These are phyloP conservation scores for Argyrosomus regius DNA, from an alignment of 2,797 vertebrate species.

Conservation along the genomic window DNA sequence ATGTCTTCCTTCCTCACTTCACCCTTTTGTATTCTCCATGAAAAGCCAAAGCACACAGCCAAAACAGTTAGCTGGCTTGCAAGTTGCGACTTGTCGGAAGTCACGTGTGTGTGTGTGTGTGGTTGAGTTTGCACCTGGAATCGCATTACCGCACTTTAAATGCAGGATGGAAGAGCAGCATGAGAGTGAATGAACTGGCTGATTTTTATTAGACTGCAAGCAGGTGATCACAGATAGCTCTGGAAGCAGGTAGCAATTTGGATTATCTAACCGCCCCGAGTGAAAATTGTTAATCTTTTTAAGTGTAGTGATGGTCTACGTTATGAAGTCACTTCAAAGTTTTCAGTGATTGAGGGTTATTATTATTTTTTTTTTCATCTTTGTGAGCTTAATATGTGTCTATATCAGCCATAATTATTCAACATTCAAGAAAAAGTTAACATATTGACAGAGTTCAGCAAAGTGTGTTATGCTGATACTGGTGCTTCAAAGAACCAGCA, in stretches of 20 bases:
- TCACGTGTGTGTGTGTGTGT: conserved; percentile 21
- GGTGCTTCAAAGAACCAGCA: not conserved
- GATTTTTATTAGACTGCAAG: conserved; percentile 3
- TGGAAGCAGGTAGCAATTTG: not conserved
- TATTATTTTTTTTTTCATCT: not conserved
- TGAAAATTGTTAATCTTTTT: not conserved
- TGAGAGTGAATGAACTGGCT: not conserved
- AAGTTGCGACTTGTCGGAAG: conserved; percentile 56
- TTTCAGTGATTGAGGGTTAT: not conserved
- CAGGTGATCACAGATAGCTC: not conserved
- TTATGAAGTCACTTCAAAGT: not conserved
- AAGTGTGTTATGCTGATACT: not conserved
- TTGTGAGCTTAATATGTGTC: not conserved
- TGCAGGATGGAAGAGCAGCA: conserved; percentile 4
- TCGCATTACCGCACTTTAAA: conserved; percentile 40
- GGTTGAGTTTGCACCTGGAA: conserved; percentile 57
- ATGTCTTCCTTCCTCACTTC: not conserved
- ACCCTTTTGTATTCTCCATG: conserved; percentile 40
- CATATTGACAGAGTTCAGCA: not conserved
- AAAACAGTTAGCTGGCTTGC: conserved; percentile 42
- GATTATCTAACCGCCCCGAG: not conserved
- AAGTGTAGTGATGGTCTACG: not conserved
- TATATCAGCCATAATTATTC: not conserved
- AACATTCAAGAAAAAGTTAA: not conserved
- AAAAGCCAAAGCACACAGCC: conserved; percentile 42